phyloP scores from a whole-genome alignment of 2,888 invertebrate species.

The Branchipolynoe longqiensis region DNA sequence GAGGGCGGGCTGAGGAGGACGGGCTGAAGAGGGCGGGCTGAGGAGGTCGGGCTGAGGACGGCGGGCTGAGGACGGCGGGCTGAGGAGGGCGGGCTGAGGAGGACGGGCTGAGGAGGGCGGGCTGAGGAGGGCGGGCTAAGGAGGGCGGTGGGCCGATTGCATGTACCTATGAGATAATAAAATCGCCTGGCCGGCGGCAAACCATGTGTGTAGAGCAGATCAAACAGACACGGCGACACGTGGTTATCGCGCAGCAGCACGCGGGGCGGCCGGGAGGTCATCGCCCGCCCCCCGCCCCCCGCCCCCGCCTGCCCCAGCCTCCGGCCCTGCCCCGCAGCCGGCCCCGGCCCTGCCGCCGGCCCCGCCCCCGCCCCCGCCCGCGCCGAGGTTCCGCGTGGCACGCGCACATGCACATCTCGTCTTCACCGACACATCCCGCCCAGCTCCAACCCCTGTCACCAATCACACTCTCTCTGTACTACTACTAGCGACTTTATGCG shows the following conservation, averaged over 20 bases:
- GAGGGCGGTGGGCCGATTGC: constrained; percentile 2
- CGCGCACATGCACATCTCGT: too few species aligned
- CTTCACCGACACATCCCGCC: too few species aligned
- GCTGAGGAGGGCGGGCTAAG: too few species aligned
- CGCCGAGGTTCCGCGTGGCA: too few species aligned
- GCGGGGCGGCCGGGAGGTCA: neutral
- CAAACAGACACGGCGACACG: constrained; percentile 11
- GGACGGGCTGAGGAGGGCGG: too few species aligned
- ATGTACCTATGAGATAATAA: constrained; percentile 47
- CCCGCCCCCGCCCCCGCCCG: too few species aligned
- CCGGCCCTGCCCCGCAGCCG: neutral
- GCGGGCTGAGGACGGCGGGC: neutral
- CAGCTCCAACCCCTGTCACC: too few species aligned
- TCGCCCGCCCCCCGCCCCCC: neutral
- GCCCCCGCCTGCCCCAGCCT: neutral
- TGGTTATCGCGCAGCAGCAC: constrained; percentile 36
- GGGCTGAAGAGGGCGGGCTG: too few species aligned
- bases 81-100: too few species aligned
- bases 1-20: too few species aligned
- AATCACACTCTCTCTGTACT: too few species aligned
- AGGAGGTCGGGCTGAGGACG: neutral
- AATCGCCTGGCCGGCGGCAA: constrained; percentile 2
- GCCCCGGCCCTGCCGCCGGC: neutral
- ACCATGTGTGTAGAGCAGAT: constrained; percentile 45
- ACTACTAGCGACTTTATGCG: too few species aligned